These are phyloP conservation scores for Caloenas nicobarica DNA, from an alignment of 2,113 vertebrate genomes.

Conservation along the genomic window DNA sequence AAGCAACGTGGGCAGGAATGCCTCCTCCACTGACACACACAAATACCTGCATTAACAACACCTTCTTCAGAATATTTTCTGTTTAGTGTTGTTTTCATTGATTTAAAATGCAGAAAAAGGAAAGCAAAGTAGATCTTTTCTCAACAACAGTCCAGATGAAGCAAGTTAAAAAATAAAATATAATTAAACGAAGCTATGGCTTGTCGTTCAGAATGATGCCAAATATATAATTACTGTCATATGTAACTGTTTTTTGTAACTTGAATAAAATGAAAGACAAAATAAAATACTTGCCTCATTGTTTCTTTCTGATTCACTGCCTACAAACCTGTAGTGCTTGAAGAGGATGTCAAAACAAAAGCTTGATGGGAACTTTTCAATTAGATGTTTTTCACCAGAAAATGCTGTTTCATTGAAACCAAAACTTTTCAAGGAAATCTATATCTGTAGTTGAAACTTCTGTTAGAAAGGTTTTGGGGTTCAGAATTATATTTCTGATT, in stretches of 20 bases:
- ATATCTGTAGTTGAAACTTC: background rate
- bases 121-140: background rate
- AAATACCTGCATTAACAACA: background rate
- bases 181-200: background rate
- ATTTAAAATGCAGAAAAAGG: background rate
- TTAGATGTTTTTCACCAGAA: constrained; percentile 39
- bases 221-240: background rate
- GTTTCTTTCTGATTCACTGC: background rate
- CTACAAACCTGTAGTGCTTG: background rate
- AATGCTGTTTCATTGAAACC: constrained; percentile 9
- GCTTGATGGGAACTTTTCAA: background rate
- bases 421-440: constrained; percentile 31
- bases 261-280: constrained; percentile 7
- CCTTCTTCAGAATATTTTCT: background rate
- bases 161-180: background rate
- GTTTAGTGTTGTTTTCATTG: background rate
- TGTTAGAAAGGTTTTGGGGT: background rate
- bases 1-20: background rate
- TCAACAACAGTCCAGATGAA: background rate
- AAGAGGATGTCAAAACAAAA: constrained; percentile 20
- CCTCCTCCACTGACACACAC: background rate
- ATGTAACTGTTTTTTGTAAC: background rate
- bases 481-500: background rate
- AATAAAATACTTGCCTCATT: background rate
- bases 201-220: background rate